Conservation (phyloP, 2,113 vertebrate species). For the Eudyptes chrysolophus region DNA sequence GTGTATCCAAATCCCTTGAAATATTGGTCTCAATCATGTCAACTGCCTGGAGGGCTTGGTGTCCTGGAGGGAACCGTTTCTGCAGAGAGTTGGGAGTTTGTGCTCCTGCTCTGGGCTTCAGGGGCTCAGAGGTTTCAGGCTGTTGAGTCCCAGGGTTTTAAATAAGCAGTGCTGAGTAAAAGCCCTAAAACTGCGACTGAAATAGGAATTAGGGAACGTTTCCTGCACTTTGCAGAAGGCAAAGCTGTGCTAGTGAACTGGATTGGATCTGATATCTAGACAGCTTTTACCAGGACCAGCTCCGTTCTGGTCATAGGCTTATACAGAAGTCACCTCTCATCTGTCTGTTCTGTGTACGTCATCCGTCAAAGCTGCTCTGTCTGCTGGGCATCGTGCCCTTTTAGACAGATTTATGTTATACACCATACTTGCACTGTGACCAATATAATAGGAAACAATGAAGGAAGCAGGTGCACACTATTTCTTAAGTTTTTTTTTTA, state of each 20-base stretch:
- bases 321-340: not conserved
- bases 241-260: not conserved
- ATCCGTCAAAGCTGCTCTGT: not conserved
- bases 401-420: not conserved
- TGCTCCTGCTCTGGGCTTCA: not conserved
- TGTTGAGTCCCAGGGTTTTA: not conserved
- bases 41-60: not conserved
- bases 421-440: not conserved
- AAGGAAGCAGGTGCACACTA: not conserved
- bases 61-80: not conserved
- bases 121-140: not conserved
- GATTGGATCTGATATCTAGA: not conserved
- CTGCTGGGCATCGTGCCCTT: not conserved
- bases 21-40: not conserved
- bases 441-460: not conserved
- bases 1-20: not conserved
- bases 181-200: not conserved
- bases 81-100: not conserved
- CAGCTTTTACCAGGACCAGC: not conserved
- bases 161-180: not conserved
- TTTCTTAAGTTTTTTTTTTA: not conserved
- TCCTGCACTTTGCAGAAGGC: not conserved
- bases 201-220: not conserved
- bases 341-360: not conserved
- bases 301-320: rapidly evolving